phyloP scores from a whole-genome alignment of 1,140 invertebrate genomes.

The Nymphalis io region DNA sequence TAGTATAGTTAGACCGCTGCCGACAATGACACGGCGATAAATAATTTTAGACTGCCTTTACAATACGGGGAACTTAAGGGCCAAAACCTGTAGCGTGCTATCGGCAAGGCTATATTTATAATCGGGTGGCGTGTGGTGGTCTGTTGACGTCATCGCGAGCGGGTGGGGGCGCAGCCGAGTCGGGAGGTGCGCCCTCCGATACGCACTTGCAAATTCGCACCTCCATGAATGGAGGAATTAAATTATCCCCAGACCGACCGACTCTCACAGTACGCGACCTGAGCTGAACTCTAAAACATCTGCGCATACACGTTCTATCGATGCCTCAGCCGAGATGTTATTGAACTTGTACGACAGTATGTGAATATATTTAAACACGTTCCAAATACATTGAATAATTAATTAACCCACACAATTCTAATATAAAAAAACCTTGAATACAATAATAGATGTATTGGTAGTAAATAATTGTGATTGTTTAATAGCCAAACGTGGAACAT shows the following conservation, averaged over 20 bases:
- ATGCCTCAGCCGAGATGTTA: slow-evolving; percentile 25
- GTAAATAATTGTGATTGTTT: slow-evolving; percentile 29
- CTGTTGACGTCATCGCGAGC: slow-evolving; percentile 69
- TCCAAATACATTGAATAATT: slow-evolving; percentile 26
- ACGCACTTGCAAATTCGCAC: slow-evolving; percentile 78
- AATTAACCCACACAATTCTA: slow-evolving; percentile 18
- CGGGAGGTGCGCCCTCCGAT: slow-evolving; percentile 67
- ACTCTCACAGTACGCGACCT: slow-evolving; percentile 58
- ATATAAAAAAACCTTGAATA: slow-evolving; percentile 23
- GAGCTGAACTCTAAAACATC: slow-evolving; percentile 49
- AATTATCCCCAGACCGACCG: slow-evolving; percentile 61
- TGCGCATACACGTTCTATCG: slow-evolving; percentile 23
- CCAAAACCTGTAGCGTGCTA: slow-evolving; percentile 75
- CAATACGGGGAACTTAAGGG: slow-evolving; percentile 44
- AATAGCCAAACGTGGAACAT: slow-evolving; percentile 18
- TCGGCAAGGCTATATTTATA: slow-evolving; percentile 76
- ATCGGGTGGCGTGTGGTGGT: slow-evolving; percentile 67
- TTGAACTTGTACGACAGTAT: slow-evolving; percentile 28
- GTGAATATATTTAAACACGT: slow-evolving; percentile 1
- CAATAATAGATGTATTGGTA: slow-evolving; percentile 30
- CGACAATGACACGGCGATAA: slow-evolving; percentile 11
- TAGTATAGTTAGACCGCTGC: background rate
- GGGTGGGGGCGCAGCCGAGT: slow-evolving; percentile 42
- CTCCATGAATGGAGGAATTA: slow-evolving; percentile 76
- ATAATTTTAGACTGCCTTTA: slow-evolving; percentile 26